A percentile compares a stretch with the other conserved stretches of the same genome.
Evolutionary conservation across 2,113 vertebrate species (phyloP).

Genomic region (Centropristis striata): DNA sequence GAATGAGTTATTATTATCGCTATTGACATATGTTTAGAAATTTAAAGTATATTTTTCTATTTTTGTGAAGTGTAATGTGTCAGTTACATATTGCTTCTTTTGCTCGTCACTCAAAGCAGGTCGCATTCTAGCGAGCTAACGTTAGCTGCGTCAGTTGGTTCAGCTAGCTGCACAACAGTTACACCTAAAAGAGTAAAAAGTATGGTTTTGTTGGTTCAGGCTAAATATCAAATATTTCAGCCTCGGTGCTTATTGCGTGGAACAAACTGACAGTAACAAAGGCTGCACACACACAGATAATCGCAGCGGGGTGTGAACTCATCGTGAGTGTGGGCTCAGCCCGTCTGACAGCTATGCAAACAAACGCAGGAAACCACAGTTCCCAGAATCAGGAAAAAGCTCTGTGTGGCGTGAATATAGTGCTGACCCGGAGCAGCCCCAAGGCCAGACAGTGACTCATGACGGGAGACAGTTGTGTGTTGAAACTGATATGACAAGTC

Average conservation of each 20-base stretch:
- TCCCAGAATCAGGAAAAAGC: slow-evolving; percentile 50
- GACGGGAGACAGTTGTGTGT: slow-evolving; percentile 27
- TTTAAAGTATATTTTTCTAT: not conserved
- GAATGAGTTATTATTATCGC: not conserved
- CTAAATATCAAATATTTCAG: slow-evolving; percentile 45
- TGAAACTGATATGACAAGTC: slow-evolving; percentile 50
- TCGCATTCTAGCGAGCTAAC: not conserved
- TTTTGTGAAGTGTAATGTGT: not conserved
- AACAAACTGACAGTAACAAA: slow-evolving; percentile 25
- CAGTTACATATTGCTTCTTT: not conserved
- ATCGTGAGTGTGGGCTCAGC: slow-evolving; percentile 53
- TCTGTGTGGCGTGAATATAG: slow-evolving; percentile 4
- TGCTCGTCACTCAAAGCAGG: not conserved
- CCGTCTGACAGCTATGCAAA: slow-evolving; percentile 68
- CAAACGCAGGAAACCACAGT: slow-evolving; percentile 70
- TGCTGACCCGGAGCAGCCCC: slow-evolving; percentile 13
- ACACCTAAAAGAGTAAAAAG: not conserved
- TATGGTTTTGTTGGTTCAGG: slow-evolving; percentile 28
- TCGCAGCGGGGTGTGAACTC: slow-evolving; percentile 63
- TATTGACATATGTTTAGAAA: not conserved
- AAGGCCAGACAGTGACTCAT: slow-evolving; percentile 76
- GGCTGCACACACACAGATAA: slow-evolving; percentile 27
- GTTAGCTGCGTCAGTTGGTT: not conserved
- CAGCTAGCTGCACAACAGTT: not conserved
- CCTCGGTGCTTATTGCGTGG: slow-evolving; percentile 27